A percentile compares a stretch with the other conserved stretches of the same genome.
Evolutionary conservation across 2,113 vertebrate species (phyloP).

Genomic region (Pelecanus crispus): DNA sequence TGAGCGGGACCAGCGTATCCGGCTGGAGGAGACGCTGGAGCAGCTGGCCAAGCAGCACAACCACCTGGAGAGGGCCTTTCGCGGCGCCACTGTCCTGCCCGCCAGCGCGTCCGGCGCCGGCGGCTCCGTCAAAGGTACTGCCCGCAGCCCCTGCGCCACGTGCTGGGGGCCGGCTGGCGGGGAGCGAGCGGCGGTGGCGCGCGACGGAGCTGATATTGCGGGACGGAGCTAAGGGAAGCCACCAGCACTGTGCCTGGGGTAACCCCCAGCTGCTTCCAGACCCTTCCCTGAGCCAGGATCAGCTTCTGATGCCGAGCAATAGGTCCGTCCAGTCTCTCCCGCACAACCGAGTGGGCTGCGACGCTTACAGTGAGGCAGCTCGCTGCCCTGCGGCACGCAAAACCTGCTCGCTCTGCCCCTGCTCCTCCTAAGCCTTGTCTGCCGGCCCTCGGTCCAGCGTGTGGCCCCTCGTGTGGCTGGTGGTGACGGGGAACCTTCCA

Average conservation of each 20-base stretch:
- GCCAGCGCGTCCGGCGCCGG: conserved; percentile 65
- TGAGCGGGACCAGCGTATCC: conserved; percentile 90
- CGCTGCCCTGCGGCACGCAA: not conserved
- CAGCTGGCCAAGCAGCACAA: conserved; percentile 98
- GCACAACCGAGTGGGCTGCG: not conserved
- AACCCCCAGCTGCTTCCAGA: not conserved
- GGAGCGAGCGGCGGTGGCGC: accelerated
- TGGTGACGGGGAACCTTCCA: not conserved
- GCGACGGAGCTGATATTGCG: not conserved
- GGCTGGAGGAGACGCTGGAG: conserved; percentile 93
- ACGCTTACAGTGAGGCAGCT: accelerated
- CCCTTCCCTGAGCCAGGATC: not conserved
- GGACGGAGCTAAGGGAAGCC: too few relatives aligned
- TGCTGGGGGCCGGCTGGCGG: not conserved
- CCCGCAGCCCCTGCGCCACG: accelerated
- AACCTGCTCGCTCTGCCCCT: not conserved
- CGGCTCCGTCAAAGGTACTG: conserved; percentile 78
- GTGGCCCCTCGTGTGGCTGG: accelerated
- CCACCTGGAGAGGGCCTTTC: conserved; percentile 92
- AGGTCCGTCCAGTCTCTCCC: not conserved
- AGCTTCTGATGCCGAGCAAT: accelerated
- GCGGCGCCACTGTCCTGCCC: conserved; percentile 86
- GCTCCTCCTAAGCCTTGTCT: not conserved
- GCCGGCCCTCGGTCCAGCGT: too few relatives aligned
- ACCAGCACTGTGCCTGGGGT: not conserved